Evolutionary conservation across 1,140 invertebrate genomes (phyloP), one percentile per base, ranked within the genome.

Genomic region (Metaphire vulgaris): DNA sequence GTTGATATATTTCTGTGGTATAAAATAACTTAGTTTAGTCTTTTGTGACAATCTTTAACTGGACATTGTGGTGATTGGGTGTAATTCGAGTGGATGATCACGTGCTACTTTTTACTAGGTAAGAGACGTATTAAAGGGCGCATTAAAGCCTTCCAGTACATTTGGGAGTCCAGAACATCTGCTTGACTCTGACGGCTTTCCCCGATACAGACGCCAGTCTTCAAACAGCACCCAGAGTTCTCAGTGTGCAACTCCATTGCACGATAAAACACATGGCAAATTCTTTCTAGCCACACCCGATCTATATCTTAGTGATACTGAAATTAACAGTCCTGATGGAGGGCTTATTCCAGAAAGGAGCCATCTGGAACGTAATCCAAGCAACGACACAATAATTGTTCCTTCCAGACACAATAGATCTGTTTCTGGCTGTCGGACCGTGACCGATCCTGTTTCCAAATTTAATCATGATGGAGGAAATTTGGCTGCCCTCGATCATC

Each of bases 61-160:
- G n/a, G n/a, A n/a, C n/a, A n/a, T n/a, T n/a, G n/a, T n/a, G n/a
- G n/a, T n/a, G n/a, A n/a, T n/a, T n/a, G n/a, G n/a, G n/a, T n/a
- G n/a, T n/a, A n/a, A n/a, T n/a, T n/a, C n/a, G n/a, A n/a, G n/a
- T n/a, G n/a, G n/a, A n/a, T n/a, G n/a, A n/a, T n/a, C n/a, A n/a
- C n/a, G n/a, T n/a, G n/a, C n/a, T n/a, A n/a, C n/a, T n/a, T n/a
- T n/a, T n/a, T n/a, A n/a, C n/a, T n/a, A 87, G 84, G 85, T 86
- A 0, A 74, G 86, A 41, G 86, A 87, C 78, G 81, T 87, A 34
- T 76, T 87, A 2, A 87, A 86, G 77, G 86, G 86, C 65, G 86
- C 85, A 0, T 75, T 87, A 0, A 81, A 80, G 33, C 72, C 72
- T 0, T 32, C 29, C n/a, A 32, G 33, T 14, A 6, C 33, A 33